Conservation (phyloP, 2,797 vertebrate species). For the Cheirogaleus major region DNA sequence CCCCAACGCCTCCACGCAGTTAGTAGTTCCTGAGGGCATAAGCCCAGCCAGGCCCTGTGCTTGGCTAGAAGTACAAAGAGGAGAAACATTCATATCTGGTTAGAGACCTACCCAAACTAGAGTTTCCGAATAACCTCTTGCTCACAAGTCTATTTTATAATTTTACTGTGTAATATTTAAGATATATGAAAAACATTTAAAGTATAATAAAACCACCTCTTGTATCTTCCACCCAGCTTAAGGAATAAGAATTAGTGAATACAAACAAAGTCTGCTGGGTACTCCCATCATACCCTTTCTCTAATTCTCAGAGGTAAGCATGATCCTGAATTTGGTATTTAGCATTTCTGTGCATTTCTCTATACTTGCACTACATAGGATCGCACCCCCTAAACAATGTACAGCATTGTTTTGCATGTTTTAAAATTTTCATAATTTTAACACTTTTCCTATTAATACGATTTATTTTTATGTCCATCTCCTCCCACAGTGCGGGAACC, state of each 20-base stretch:
- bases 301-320: background rate
- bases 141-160: background rate
- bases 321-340: background rate
- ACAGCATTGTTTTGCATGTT: background rate
- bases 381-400: rapidly evolving
- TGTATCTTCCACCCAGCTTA: background rate
- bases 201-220: background rate
- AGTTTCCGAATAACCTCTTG: background rate
- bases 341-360: background rate
- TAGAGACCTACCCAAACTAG: background rate
- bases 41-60: background rate
- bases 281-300: rapidly evolving
- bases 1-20: background rate
- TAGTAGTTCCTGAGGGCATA: background rate
- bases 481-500: background rate
- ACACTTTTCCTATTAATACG: background rate
- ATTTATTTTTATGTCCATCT: background rate
- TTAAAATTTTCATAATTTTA: background rate
- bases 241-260: background rate
- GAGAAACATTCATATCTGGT: background rate
- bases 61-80: background rate
- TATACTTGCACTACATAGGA: background rate
- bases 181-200: background rate
- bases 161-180: background rate
- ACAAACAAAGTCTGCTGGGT: background rate